Evolutionary conservation across 2,888 invertebrate species (phyloP).

Genomic region (Hydrotaea cyrtoneurina): DNA sequence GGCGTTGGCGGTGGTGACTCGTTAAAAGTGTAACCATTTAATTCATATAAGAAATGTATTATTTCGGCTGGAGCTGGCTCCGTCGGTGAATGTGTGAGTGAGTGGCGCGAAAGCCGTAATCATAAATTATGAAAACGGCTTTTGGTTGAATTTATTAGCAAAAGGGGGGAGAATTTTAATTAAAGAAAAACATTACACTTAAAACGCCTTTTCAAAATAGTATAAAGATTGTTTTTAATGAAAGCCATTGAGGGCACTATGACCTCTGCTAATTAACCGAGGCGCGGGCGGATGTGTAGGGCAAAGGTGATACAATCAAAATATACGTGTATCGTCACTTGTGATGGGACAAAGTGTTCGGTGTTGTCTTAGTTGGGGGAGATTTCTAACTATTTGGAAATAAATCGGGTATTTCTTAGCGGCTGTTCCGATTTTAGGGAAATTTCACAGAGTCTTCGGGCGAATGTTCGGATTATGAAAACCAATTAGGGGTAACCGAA

Average conservation of each 20-base stretch:
- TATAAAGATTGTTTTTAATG: constrained; percentile 19
- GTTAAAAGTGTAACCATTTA: constrained; percentile 51
- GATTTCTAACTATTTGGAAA: too few relatives aligned
- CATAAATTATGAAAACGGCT: constrained; percentile 33
- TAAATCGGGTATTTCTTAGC: too few relatives aligned
- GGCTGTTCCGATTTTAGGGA: too few relatives aligned
- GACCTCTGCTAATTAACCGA: constrained; percentile 17
- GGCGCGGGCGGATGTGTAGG: not conserved
- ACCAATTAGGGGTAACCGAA: too few relatives aligned
- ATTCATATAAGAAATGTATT: constrained; percentile 40
- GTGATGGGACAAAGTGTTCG: too few relatives aligned
- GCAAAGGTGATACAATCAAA: not conserved
- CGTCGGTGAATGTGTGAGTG: not conserved
- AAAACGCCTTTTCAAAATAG: not conserved
- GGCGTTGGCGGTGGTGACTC: too few relatives aligned
- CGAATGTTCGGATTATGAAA: too few relatives aligned
- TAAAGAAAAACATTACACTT: constrained; percentile 39
- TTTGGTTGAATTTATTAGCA: constrained; percentile 45
- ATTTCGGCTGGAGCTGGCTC: constrained; percentile 28
- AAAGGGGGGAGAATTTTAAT: constrained; percentile 60
- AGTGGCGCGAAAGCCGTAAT: constrained; percentile 7
- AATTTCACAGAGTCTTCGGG: too few relatives aligned
- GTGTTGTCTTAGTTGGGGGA: too few relatives aligned
- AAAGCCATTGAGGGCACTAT: not conserved
- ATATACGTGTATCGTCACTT: not conserved